Base-by-base conservation (phyloP, 2,113 vertebrate genomes). In the Todiramphus chloris region DNA sequence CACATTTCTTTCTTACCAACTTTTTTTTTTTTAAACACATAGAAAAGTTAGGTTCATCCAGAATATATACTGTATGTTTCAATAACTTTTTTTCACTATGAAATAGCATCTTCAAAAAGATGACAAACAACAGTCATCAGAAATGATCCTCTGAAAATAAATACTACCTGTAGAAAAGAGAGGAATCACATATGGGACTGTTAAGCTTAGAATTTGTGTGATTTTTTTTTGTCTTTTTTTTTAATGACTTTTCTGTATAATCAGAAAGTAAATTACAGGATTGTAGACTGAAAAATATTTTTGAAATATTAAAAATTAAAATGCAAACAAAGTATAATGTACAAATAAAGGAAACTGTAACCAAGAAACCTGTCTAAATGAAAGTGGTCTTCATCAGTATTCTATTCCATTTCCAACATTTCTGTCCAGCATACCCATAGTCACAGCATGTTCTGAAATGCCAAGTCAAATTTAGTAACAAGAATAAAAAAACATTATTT, bases 21-120 rank as follows among this genome's bases (percentile, higher is more conserved):
- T 83, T 90, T 44, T 79, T 56, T 89, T 51, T 51, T 51, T 46
- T 46, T 46, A 13, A 41, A 78, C 31, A 81, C 4, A 9, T 92
- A 89, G 74, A 93, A 73, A 94, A 82, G 11, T 27, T n/a, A 90
- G 10, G 31, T 60, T 90, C 27, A 86, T 81, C 76, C 76, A 87
- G 69, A 96, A 94, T 81, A 96, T 84, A 83, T 28, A 93, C 7
- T 18, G 64, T 63, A 78, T 44, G 35, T 53, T 93, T 93, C 86
- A 89, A 33, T 84, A 82, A 90, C 66, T 89, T 92, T 92, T 92
- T 92, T 95, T 78, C 92, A 96, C 86, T 91, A 93, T 84, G 77
- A 94, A 94, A 89, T 5, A 93, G 55, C 66, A 91, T 89, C 58
- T 89, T 91, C 77, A 84, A 78, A 92, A 83, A 89, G 90, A 95